Evolutionary conservation across 2,888 invertebrate species (phyloP), one percentile per base, ranked within the genome.

Genomic region (Lordiphosa andalusiaca): DNA sequence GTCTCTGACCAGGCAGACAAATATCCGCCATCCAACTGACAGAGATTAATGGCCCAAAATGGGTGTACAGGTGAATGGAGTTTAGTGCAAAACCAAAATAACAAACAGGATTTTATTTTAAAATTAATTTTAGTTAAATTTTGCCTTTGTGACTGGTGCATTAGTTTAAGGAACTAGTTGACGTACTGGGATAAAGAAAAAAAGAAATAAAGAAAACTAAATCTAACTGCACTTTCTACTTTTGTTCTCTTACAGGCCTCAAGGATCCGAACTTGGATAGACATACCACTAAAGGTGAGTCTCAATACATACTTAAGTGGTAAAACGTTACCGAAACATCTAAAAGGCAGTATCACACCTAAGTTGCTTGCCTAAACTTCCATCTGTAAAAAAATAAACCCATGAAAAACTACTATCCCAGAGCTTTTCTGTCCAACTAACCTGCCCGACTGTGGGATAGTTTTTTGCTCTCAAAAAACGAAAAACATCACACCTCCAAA

Each of bases 231-330:
- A n/a, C 35, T 47, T 36, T 30, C 16, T 51, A 35, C 23, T 6
- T 39, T 59, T 58, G 3, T 38, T 55, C 13, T 51, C 7, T 85
- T 86, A 9, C 70, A 87, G 86, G 87, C 53, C 74, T 87, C 23
- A 87, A 87, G 64, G 86, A 87, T 81, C 86, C 86, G 51, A 87
- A 77, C 70, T 66, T 87, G 86, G 87, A 87, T 57, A 82, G 87
- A 70, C 87, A 85, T 53, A 77, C 80, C 4, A 77, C 38, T 38
- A 85, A 86, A 83, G 83, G 84, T 87, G 63, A 55, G 62, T 58
- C 6, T 10, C 25, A 25, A 53, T 33, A 41, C 21, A 39, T 44
- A 52, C 39, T 21, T 10, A n/a, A 13, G 12, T 13, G 2, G 41
- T 46, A 35, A 6, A 6, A 30, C 19, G 1, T 4, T 19, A 2